Evolutionary conservation across 2,113 vertebrate species (phyloP), one percentile per base, ranked within the genome.

Genomic region (Melanerpes aurifrons): DNA sequence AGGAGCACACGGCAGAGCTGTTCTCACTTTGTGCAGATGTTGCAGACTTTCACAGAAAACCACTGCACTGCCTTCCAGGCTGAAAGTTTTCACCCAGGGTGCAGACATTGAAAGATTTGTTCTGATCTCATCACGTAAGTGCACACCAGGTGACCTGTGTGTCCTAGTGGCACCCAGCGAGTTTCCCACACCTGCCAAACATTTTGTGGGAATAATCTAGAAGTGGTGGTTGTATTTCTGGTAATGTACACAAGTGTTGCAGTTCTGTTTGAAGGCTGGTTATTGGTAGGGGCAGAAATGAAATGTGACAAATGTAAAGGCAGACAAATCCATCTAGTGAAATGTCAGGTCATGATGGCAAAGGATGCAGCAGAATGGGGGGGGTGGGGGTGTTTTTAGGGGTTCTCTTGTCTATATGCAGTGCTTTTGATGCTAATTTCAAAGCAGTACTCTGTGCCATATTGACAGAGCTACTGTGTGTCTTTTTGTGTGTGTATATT

Each of bases 1-100:
- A 91, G 85, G 54, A 91, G 81, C 54, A 4, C 19, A 13, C 35
- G 79, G 35, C 63, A 67, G 66, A 86, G 20, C 53, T 1, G 0
- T 48, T 84, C 62, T 84, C 3, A 1, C 19, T 58, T 69, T 0
- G 0, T 66, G 14, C 0, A 0, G 32, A 20, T 57, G 66, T 61
- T 0, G 0, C 32, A 73, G 79, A 61, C 54, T 3, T 88, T 63
- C 10, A 2, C 48, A 76, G 90, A 22, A 69, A 90, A 45, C 45
- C 88, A 24, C 84, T 6, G 3, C 25, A 7, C 22, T 5, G 0
- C 73, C 84, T 82, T 79, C 63, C 69, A 78, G 58, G 37, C 45
- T 81, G 32, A 45, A 9, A 64, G 31, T 89, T 92, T 90, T 93
- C 53, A 76, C 21, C 31, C 47, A 40, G 32, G 6, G 32, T 71